phyloP scores from a whole-genome alignment of 2,797 vertebrate species.

The Apogon hyalosoma region DNA sequence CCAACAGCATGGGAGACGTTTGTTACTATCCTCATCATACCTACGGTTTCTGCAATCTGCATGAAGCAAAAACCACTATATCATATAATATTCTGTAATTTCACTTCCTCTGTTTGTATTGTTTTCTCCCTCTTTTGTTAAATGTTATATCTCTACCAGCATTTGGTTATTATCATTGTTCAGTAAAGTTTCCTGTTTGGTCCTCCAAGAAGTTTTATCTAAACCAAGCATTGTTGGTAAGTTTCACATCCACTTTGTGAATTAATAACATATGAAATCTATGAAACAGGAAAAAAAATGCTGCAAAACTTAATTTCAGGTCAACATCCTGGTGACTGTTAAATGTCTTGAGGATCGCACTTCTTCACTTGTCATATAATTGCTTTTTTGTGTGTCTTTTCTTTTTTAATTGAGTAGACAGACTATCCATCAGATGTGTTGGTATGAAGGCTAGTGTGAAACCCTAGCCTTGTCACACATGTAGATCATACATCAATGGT shows the following conservation, averaged over 20 bases:
- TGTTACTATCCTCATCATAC: constrained; percentile 51
- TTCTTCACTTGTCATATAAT: constrained; percentile 21
- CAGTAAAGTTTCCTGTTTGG: too few species aligned
- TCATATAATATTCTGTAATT: neutral
- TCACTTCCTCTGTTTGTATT: neutral
- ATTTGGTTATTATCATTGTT: too few species aligned
- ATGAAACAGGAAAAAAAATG: too few species aligned
- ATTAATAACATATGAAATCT: too few species aligned
- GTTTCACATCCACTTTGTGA: too few species aligned
- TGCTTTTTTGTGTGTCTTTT: neutral
- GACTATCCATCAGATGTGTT: constrained; percentile 8
- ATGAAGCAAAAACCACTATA: neutral
- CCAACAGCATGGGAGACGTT: constrained; percentile 71
- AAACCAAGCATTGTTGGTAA: too few species aligned
- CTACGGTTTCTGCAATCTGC: constrained; percentile 39
- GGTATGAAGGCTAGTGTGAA: too few species aligned
- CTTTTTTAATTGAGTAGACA: constrained; percentile 2
- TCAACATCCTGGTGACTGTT: constrained; percentile 10
- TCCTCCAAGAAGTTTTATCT: too few species aligned
- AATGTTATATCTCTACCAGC: too few species aligned
- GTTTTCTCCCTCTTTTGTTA: too few species aligned
- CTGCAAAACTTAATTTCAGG: neutral
- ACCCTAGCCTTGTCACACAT: too few species aligned
- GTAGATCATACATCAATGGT: too few species aligned
- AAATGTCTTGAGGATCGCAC: constrained; percentile 21